Evolutionary conservation across 2,113 vertebrate genomes (phyloP).

Genomic region (Tauraco erythrolophus): DNA sequence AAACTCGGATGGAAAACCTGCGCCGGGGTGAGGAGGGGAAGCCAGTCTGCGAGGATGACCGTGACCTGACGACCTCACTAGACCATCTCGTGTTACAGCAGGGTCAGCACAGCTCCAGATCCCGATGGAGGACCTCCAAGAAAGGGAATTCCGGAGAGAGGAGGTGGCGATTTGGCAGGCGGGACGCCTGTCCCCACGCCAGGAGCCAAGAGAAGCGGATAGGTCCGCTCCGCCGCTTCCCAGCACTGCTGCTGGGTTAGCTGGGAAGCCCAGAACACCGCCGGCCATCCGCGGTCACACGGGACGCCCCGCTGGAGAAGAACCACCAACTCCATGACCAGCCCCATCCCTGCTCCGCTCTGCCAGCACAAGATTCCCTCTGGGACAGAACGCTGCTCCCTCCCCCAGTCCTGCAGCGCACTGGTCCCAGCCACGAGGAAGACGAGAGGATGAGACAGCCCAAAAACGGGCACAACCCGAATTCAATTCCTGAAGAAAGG

Average conservation of each 20-base stretch:
- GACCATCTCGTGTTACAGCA: neutral
- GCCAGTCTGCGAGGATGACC: accelerated
- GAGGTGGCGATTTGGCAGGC: accelerated
- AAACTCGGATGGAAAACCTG: neutral
- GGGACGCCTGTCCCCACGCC: accelerated
- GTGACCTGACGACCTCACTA: accelerated
- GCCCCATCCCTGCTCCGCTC: neutral
- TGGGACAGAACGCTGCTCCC: neutral
- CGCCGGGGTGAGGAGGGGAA: accelerated
- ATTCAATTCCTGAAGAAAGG: neutral
- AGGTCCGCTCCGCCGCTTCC: neutral
- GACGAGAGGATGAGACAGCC: neutral
- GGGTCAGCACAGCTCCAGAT: neutral
- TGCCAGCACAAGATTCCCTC: neutral
- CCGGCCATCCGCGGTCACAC: accelerated
- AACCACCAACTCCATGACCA: neutral
- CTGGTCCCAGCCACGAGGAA: neutral
- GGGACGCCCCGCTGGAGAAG: neutral
- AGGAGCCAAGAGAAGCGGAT: neutral
- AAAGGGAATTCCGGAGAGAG: neutral
- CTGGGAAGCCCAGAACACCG: neutral
- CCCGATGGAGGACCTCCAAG: neutral
- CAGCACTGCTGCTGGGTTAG: neutral
- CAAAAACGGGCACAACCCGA: accelerated
- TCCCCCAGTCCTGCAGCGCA: neutral